Percentiles rank a stretch among this genome's conserved stretches.
phyloP scores from a whole-genome alignment of 2,888 invertebrate species.

The Colostygia pectinataria region DNA sequence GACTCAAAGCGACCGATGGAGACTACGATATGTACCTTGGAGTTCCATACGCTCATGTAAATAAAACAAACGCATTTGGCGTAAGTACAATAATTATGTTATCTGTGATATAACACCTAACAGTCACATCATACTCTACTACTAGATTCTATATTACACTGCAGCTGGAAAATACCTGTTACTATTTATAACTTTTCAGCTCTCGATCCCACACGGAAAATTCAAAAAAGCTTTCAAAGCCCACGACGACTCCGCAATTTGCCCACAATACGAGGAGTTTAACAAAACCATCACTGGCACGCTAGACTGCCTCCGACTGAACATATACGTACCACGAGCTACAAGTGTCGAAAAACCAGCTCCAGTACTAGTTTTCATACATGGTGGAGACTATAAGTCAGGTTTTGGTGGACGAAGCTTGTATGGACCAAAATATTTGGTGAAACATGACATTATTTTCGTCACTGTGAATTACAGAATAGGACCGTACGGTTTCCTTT shows the following conservation, averaged over 20 bases:
- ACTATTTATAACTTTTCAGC: constrained; percentile 19
- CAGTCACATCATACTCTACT: too few species aligned
- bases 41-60: constrained; percentile 49
- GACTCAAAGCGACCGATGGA: constrained; percentile 25
- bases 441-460: constrained; percentile 41
- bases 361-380: constrained; percentile 51
- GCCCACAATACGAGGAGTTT: constrained; percentile 46
- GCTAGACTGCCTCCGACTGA: constrained; percentile 83
- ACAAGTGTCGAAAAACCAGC: constrained; percentile 18
- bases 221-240: constrained; percentile 23
- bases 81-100: constrained; percentile 34
- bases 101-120: too few species aligned
- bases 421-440: constrained; percentile 43
- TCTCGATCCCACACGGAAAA: constrained; percentile 18
- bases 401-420: constrained; percentile 39
- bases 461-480: constrained; percentile 46
- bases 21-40: constrained; percentile 36
- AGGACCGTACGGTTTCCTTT: constrained; percentile 52
- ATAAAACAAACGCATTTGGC: constrained; percentile 48
- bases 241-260: constrained; percentile 42
- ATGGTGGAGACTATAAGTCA: constrained; percentile 45
- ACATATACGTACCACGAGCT: constrained; percentile 80
- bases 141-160: too few species aligned
- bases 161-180: too few species aligned
- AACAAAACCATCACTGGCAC: constrained; percentile 54